Conservation (phyloP, 2,888 invertebrate species). For the Cremastinae sp. region DNA sequence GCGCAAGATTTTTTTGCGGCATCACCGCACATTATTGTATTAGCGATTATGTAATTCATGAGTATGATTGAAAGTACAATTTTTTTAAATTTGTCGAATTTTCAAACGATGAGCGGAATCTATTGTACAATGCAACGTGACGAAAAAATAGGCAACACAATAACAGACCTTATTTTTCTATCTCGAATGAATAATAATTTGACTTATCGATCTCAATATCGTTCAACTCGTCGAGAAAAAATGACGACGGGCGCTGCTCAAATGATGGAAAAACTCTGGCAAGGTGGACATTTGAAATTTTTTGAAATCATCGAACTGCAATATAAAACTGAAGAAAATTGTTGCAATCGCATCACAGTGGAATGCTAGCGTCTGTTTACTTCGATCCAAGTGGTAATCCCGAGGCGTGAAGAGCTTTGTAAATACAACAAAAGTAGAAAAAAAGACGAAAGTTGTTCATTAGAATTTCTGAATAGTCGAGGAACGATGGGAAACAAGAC, state of each 20-base stretch:
- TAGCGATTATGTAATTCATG: no score
- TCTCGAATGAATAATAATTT: constrained; percentile 52
- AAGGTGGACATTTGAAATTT: constrained; percentile 3
- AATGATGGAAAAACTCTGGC: constrained; percentile 1
- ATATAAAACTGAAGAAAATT: not conserved
- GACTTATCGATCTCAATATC: constrained; percentile 47
- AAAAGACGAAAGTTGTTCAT: no score
- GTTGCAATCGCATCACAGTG: no score
- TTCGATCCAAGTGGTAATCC: no score
- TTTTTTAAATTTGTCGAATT: no score
- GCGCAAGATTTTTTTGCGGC: no score
- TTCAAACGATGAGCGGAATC: no score
- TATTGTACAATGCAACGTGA: constrained; percentile 19
- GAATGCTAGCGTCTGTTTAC: no score
- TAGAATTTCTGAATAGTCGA: not conserved
- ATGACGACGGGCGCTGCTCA: constrained; percentile 40
- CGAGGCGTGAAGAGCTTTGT: no score
- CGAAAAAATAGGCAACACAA: constrained; percentile 28
- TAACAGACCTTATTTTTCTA: constrained; percentile 43
- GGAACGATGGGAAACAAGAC: not conserved
- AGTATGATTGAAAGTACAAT: no score
- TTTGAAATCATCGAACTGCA: not conserved
- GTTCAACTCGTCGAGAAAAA: constrained; percentile 32
- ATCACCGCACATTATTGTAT: no score
- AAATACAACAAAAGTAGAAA: no score